These are phyloP conservation scores for Macrotus californicus DNA, from an alignment of 2,113 vertebrate species.

Conservation along the genomic window DNA sequence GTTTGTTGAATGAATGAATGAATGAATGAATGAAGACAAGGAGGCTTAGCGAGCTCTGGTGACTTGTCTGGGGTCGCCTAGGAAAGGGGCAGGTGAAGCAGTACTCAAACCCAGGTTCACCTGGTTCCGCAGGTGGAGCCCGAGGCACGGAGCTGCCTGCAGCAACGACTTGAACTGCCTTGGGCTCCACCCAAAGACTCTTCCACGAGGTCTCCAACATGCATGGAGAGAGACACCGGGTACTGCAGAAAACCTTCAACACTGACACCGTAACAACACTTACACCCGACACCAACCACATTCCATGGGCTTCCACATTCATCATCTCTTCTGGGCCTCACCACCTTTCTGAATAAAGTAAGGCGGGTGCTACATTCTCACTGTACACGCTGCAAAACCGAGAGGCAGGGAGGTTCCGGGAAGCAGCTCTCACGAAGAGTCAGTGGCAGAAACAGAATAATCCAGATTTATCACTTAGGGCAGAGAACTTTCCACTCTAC, in stretches of 20 bases:
- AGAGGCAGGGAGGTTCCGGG: not conserved
- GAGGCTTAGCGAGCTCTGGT: not conserved
- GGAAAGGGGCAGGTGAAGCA: not conserved
- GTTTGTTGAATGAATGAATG: not conserved
- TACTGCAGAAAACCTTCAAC: not conserved
- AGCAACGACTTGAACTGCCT: not conserved
- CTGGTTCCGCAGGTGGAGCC: not conserved
- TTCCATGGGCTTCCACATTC: not conserved
- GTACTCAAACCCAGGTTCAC: not conserved
- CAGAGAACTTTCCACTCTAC: not conserved
- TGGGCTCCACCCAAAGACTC: not conserved
- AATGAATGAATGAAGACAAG: not conserved
- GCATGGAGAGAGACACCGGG: not conserved
- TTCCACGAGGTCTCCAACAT: not conserved
- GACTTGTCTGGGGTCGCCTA: not conserved
- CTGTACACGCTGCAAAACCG: not conserved
- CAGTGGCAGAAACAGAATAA: not conserved
- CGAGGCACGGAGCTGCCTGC: not conserved
- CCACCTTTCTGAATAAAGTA: not conserved
- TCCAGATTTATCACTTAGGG: not conserved
- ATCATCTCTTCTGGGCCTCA: not conserved
- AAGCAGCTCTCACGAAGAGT: not conserved
- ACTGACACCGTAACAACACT: not conserved
- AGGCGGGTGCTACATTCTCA: not conserved
- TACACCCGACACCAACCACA: not conserved